Evolutionary conservation across 2,113 vertebrate genomes (phyloP).

Genomic region (Leptocoma aspasia): DNA sequence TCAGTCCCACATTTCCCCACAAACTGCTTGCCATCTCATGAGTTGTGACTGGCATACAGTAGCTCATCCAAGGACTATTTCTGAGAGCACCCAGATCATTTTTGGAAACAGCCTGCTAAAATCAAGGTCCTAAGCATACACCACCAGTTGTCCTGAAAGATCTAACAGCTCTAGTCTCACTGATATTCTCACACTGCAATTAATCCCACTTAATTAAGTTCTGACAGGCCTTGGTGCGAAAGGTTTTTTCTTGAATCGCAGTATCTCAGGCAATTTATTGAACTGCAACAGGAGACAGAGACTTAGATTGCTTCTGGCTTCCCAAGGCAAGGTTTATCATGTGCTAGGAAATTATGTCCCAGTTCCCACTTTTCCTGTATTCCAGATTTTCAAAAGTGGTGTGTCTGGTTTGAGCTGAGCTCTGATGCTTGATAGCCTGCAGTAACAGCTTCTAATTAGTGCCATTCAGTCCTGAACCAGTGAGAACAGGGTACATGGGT

Average conservation of each 20-base stretch:
- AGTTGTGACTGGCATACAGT: neutral
- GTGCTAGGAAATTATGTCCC: neutral
- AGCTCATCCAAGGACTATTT: neutral
- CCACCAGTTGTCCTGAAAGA: neutral
- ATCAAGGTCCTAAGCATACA: neutral
- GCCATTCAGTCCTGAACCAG: neutral
- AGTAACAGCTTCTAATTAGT: neutral
- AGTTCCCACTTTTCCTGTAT: neutral
- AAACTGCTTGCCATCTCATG: neutral
- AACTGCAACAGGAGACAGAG: neutral
- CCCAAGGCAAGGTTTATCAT: neutral
- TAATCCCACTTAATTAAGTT: neutral
- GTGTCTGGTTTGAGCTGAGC: neutral
- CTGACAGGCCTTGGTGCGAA: neutral
- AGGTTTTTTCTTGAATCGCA: neutral
- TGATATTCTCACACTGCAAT: neutral
- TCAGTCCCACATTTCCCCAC: neutral
- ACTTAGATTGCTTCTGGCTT: neutral
- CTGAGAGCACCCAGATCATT: neutral
- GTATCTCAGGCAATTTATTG: neutral
- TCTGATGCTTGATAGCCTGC: neutral
- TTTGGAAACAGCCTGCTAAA: neutral
- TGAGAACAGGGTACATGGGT: neutral
- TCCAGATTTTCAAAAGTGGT: neutral
- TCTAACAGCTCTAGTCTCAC: neutral